Base-by-base conservation (phyloP, 2,113 vertebrate species). In the Tautogolabrus adspersus region DNA sequence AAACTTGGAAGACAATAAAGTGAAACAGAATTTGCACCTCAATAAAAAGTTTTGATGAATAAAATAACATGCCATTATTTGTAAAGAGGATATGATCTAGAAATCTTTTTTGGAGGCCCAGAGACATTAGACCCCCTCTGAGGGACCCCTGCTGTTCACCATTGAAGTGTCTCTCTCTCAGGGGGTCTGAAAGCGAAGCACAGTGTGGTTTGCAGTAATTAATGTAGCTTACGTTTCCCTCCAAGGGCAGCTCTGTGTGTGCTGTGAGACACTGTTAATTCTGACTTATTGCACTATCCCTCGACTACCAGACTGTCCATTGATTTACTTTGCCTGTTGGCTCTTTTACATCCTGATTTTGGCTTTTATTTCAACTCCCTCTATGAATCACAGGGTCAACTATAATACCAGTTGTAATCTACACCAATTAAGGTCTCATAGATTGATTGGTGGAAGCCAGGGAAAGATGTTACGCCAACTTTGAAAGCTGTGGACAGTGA, bases 291-390 rank as follows among this genome's bases (percentile, higher is more conserved):
- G 79, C 57, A 67, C 66, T 82, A 67, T 69, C 76, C 76, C 77
- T 42, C 16, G 60, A 67, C 74, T 59, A 60, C 68, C 61, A 75
- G 66, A 79, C 70, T 11, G 12, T 69, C 74, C 67, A 91, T 77
- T 80, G 83, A 89, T 87, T 93, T 82, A 59, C 70, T 71, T 81
- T 85, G 52, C 75, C 22, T n/a, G 55, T 74, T 1, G 6, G 54
- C 67, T 79, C 56, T 55, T 84, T 81, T 60, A 72, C 64, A 46
- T 74, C 64, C 61, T 63, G 16, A 42, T 77, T 81, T 70, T 77
- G 66, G 74, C 76, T 74, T 19, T 10, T 4, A 4, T 59, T 69
- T 74, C 23, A 63, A 30, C 54, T 55, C 56, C 64, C 42, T 10
- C 18, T n/a, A 18, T 86, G 71, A 80, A 64, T 87, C 82, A 81